Evolutionary conservation across 2,888 invertebrate species (phyloP).

Genomic region (Oasisia sp.): DNA sequence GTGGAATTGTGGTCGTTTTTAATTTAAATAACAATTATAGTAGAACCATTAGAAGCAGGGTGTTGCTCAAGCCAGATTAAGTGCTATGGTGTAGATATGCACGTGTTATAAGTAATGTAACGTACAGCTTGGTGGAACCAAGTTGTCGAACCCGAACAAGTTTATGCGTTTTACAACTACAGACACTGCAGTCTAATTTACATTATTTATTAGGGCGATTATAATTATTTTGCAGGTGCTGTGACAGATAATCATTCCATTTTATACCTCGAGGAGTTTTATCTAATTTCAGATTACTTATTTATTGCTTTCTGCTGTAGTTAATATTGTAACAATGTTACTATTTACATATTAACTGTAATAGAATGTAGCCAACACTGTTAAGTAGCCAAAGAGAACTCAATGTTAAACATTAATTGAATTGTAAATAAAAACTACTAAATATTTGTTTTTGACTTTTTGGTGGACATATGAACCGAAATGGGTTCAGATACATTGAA

Average conservation of each 20-base stretch:
- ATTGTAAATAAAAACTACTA: not conserved
- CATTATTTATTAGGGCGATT: slow-evolving; percentile 12
- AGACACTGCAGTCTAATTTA: not conserved
- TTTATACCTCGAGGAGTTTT: not conserved
- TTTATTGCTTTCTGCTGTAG: not conserved
- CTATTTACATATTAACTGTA: slow-evolving; percentile 7
- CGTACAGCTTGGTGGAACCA: not conserved
- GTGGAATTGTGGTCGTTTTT: not conserved
- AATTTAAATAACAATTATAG: not conserved
- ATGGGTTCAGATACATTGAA: too few relatives aligned
- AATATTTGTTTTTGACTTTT: not conserved
- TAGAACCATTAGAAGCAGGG: not conserved
- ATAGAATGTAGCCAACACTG: not conserved
- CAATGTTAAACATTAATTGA: not conserved
- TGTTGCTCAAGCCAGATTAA: not conserved
- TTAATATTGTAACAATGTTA: not conserved
- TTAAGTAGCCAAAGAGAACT: not conserved
- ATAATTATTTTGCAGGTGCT: not conserved
- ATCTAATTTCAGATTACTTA: slow-evolving; percentile 17
- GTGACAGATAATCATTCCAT: not conserved
- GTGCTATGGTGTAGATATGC: not conserved
- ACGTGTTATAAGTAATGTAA: not conserved
- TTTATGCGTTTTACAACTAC: not conserved
- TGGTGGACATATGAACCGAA: not conserved
- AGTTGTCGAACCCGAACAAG: not conserved